phyloP scores from a whole-genome alignment of 2,113 vertebrate genomes.

The Ictalurus furcatus region DNA sequence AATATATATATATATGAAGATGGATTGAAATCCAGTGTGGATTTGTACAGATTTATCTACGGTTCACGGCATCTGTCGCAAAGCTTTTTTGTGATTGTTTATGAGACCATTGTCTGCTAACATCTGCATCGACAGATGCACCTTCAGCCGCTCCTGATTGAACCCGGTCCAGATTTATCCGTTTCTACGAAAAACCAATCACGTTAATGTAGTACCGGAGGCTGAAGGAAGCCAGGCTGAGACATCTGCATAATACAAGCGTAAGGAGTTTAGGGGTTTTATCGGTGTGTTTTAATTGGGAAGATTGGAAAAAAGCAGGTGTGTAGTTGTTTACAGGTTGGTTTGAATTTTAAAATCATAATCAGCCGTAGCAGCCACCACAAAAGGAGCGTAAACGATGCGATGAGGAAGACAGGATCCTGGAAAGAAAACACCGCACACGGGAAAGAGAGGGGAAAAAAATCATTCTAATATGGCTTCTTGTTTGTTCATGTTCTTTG shows the following conservation, averaged over 20 bases:
- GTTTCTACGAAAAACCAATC: slow-evolving; percentile 9
- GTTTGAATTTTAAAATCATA: neutral
- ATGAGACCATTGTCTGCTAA: slow-evolving; percentile 18
- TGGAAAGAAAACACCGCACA: neutral
- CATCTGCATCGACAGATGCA: slow-evolving; percentile 21
- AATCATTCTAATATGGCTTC: neutral
- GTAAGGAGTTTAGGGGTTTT: neutral
- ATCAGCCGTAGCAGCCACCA: neutral
- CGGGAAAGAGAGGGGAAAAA: neutral
- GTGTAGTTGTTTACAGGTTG: neutral
- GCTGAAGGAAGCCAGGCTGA: neutral
- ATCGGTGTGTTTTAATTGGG: neutral
- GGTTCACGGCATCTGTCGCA: slow-evolving; percentile 5
- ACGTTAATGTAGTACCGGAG: neutral
- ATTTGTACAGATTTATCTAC: slow-evolving; percentile 12
- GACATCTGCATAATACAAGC: neutral
- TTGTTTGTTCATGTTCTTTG: neutral
- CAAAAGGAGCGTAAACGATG: neutral
- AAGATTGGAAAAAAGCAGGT: neutral
- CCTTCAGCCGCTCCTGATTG: neutral
- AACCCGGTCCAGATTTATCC: slow-evolving; percentile 4
- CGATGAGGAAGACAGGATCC: neutral
- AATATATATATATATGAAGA: neutral
- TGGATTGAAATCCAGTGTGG: neutral
- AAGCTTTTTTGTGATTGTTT: slow-evolving; percentile 26